Evolutionary conservation across 2,113 vertebrate genomes (phyloP).

Genomic region (Brachirus orientalis): DNA sequence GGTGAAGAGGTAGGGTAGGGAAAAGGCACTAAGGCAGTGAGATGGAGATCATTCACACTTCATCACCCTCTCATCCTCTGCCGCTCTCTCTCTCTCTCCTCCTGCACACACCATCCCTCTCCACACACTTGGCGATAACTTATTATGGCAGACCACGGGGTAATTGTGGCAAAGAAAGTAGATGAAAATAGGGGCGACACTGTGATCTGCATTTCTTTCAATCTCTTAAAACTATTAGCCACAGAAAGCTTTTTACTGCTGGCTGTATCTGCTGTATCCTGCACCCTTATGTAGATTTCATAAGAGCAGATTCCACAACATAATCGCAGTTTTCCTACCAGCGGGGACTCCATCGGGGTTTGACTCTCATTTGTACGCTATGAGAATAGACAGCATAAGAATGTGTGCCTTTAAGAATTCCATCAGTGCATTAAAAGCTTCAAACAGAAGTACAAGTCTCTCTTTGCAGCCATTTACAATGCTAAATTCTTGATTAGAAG

Average conservation of each 20-base stretch:
- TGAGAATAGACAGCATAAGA: conserved; percentile 12
- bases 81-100: conserved; percentile 6
- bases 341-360: conserved; percentile 8
- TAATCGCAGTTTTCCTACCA: conserved; percentile 27
- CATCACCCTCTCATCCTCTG: conserved; percentile 45
- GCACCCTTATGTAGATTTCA: conserved; percentile 20
- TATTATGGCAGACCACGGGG: conserved; percentile 57
- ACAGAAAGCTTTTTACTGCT: conserved; percentile 18
- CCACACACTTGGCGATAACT: conserved; percentile 55
- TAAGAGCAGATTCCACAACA: conserved; percentile 45
- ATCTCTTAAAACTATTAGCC: conserved; percentile 42
- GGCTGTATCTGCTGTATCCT: conserved; percentile 7
- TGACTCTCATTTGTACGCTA: conserved; percentile 16
- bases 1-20: conserved; percentile 19
- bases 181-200: conserved; percentile 32
- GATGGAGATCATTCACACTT: conserved; percentile 62
- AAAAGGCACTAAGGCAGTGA: conserved; percentile 21
- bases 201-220: conserved; percentile 45
- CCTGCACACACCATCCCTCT: conserved; percentile 22
- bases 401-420: not conserved
- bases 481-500: not conserved
- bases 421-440: conserved; percentile 1
- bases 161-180: conserved; percentile 61
- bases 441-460: not conserved
- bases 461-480: not conserved